Conservation (phyloP, 2,888 invertebrate genomes). For the Xanthostigma xanthostigma region DNA sequence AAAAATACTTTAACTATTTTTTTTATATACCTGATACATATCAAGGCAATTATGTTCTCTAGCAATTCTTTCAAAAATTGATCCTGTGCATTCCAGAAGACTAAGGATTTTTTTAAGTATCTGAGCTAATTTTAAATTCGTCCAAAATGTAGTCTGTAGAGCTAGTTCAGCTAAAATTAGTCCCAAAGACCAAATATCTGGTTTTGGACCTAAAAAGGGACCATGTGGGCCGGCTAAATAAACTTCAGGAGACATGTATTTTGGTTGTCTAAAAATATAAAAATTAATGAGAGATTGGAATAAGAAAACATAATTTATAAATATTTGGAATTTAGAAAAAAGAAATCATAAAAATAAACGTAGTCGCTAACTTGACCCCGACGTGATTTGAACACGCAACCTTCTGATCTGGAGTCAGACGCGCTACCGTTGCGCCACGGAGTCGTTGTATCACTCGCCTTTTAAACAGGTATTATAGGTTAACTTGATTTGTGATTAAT, state of each 20-base stretch:
- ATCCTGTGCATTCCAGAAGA: conserved; percentile 41
- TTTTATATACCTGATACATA: conserved; percentile 37
- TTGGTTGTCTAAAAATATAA: conserved; percentile 43
- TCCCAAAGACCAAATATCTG: conserved; percentile 92
- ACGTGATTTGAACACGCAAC: conserved; percentile 96
- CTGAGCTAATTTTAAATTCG: conserved; percentile 56
- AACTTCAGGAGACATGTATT: conserved; percentile 71
- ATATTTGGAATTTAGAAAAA: conserved; percentile 3
- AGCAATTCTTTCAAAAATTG: conserved; percentile 55
- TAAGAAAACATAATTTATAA: neutral
- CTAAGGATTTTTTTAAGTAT: conserved; percentile 61
- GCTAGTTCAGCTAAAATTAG: conserved; percentile 72
- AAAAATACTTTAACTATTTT: neutral
- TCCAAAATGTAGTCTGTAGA: conserved; percentile 55
- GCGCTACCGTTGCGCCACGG: conserved; percentile 96
- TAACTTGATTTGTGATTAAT: too few species aligned
- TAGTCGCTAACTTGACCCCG: conserved; percentile 50
- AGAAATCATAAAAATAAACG: conserved; percentile 15
- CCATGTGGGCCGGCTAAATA: conserved; percentile 43
- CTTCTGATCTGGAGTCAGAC: conserved; percentile 97
- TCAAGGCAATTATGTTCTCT: conserved; percentile 61
- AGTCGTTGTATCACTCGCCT: conserved; percentile 34
- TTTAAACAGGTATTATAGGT: too few species aligned
- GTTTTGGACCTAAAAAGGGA: conserved; percentile 46
- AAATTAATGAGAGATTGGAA: conserved; percentile 4